Base-by-base conservation (phyloP, 1,140 invertebrate genomes). In the Globodera rostochiensis region DNA sequence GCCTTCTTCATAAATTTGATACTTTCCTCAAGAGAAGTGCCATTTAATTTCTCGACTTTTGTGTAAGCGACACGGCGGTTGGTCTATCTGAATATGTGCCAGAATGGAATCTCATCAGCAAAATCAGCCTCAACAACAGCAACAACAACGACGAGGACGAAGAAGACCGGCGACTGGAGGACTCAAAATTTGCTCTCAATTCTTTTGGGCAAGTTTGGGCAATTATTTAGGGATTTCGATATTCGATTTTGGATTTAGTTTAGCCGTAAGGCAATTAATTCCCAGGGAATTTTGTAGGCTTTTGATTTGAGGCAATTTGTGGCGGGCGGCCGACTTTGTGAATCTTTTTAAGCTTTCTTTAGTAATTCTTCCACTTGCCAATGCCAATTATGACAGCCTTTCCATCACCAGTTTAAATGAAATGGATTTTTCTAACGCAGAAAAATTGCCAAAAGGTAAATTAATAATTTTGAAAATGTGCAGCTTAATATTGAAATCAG, bases 391-490 rank as follows among this genome's bases (percentile, higher is more conserved):
- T 46, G 21, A 66, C n/a, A 64, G 36, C 46, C 25, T 36, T n/a
- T 69, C 53, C 13, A 64, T 70, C 21, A 64, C 19, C 47, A 78
- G 73, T 49, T 60, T 87, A 46, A 87, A 70, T 25, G 86, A 87
- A 47, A 78, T 74, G 77, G 87, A 88, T 71, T 88, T 88, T 71
- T 71, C 67, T n/a, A 88, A 81, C 73, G 87, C 86, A 13, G 86
- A 87, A 46, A 82, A 80, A 70, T 70, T 88, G 15, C 83, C 77
- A 25, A 85, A 81, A 79, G 87, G 83, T 87, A 21, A 45, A 6
- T 2, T 4, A 84, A 83, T 21, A 1, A 80, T 45, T 73, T 84
- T 15, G 46, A 2, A 46, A 21, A 49, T 9, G 45, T 5, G 69
- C 15, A 8, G 13, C 77, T 8, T 21, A 11, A 64, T 46, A 19